Evolutionary conservation across 2,797 vertebrate species (phyloP).

Genomic region (Carapus acus): DNA sequence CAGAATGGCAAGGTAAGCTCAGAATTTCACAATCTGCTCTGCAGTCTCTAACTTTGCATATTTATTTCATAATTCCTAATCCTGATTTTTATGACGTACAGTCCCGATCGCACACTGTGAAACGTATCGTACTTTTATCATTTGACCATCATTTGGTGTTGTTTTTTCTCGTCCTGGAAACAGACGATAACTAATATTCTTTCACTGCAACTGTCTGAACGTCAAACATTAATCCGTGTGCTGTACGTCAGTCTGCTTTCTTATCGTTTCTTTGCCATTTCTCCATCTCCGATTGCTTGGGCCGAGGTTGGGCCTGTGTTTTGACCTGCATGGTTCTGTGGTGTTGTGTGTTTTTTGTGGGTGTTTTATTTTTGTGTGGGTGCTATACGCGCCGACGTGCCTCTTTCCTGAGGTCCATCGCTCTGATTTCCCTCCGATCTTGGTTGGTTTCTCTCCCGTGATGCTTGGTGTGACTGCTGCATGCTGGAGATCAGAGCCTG

Average conservation of each 20-base stretch:
- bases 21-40: slow-evolving; percentile 73
- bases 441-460: slow-evolving; percentile 40
- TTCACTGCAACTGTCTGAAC: slow-evolving; percentile 32
- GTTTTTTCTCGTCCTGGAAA: slow-evolving; percentile 17
- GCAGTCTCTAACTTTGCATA: slow-evolving; percentile 64
- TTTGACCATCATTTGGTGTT: slow-evolving; percentile 30
- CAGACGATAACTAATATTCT: slow-evolving; percentile 22
- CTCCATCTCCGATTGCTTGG: slow-evolving; percentile 10
- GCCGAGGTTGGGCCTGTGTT: neutral
- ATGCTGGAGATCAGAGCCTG: slow-evolving; percentile 55
- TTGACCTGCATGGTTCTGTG: slow-evolving; percentile 48
- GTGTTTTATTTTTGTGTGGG: slow-evolving; percentile 6
- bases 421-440: slow-evolving; percentile 14
- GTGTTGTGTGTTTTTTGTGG: slow-evolving; percentile 24
- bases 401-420: neutral
- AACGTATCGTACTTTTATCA: slow-evolving; percentile 25
- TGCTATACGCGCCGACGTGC: slow-evolving; percentile 12
- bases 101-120: slow-evolving; percentile 69
- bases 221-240: slow-evolving; percentile 32
- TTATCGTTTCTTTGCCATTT: slow-evolving; percentile 16
- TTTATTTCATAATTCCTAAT: slow-evolving; percentile 53
- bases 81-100: slow-evolving; percentile 53
- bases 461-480: slow-evolving; percentile 65
- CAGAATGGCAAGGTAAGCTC: slow-evolving; percentile 84
- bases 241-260: slow-evolving; percentile 34